These are phyloP conservation scores for Psittacula echo DNA, from an alignment of 2,797 vertebrate genomes.

Conservation along the genomic window DNA sequence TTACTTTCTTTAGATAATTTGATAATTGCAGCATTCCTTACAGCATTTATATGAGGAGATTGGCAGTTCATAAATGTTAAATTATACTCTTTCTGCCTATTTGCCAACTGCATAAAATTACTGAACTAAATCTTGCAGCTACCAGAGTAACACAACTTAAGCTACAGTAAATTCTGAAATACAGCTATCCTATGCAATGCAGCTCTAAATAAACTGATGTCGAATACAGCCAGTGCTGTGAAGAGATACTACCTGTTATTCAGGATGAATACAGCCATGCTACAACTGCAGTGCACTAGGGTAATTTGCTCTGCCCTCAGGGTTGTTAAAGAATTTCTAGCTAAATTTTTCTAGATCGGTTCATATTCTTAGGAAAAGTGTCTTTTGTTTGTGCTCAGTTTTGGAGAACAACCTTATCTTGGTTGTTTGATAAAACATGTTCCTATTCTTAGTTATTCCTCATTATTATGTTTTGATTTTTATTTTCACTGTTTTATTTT, in stretches of 20 bases:
- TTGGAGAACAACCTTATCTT: neutral
- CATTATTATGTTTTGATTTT: neutral
- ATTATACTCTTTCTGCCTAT: conserved; percentile 33
- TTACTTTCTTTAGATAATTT: conserved; percentile 16
- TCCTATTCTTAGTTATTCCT: neutral
- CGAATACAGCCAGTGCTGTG: neutral
- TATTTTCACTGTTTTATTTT: neutral
- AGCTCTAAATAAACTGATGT: neutral
- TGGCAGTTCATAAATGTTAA: conserved; percentile 39
- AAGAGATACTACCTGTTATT: neutral
- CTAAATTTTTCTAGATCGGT: neutral
- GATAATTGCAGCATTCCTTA: conserved; percentile 41
- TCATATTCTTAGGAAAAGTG: neutral
- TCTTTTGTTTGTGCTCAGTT: neutral
- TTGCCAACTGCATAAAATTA: conserved; percentile 39
- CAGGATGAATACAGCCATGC: neutral
- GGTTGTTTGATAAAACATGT: neutral
- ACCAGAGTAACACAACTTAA: neutral
- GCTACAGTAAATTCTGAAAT: conserved; percentile 2
- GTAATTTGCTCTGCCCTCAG: neutral
- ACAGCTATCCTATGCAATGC: neutral
- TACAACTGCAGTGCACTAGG: neutral
- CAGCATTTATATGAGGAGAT: conserved; percentile 33
- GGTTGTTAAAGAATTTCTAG: neutral
- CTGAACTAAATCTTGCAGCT: conserved; percentile 27